These are phyloP conservation scores for Entomobrya multifasciata DNA, from an alignment of 2,888 invertebrate species.

Conservation along the genomic window DNA sequence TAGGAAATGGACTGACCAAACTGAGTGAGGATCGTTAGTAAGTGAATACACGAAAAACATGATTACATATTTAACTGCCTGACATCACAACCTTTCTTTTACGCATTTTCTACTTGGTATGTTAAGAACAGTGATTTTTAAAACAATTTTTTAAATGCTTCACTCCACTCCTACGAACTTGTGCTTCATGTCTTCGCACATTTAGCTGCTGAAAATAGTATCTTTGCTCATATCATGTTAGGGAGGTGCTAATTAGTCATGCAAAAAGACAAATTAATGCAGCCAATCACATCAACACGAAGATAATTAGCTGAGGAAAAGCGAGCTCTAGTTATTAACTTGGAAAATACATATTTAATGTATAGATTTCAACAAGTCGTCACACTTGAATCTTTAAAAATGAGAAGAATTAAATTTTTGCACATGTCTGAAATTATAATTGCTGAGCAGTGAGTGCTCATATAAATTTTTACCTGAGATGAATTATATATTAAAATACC, in stretches of 20 bases:
- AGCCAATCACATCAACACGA: constrained; percentile 51
- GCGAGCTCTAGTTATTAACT: constrained; percentile 39
- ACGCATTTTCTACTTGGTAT: constrained; percentile 22
- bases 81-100: constrained; percentile 41
- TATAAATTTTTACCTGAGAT: no score
- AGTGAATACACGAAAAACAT: constrained; percentile 33
- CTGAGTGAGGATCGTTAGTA: background rate
- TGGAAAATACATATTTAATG: background rate
- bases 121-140: background rate
- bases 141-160: background rate
- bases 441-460: no score
- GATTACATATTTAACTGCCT: background rate
- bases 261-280: constrained; percentile 69
- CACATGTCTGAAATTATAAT: background rate
- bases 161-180: no score
- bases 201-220: constrained; percentile 24
- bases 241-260: constrained; percentile 66
- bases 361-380: constrained; percentile 20
- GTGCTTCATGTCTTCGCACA: background rate
- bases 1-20: constrained; percentile 44
- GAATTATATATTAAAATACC: no score
- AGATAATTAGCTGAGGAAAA: constrained; percentile 56
- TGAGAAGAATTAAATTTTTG: background rate
- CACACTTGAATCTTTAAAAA: constrained; percentile 26
- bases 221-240: constrained; percentile 27